Base-by-base conservation (phyloP, 2,113 vertebrate genomes). In the Boulengeromyrus knoepffleri region DNA sequence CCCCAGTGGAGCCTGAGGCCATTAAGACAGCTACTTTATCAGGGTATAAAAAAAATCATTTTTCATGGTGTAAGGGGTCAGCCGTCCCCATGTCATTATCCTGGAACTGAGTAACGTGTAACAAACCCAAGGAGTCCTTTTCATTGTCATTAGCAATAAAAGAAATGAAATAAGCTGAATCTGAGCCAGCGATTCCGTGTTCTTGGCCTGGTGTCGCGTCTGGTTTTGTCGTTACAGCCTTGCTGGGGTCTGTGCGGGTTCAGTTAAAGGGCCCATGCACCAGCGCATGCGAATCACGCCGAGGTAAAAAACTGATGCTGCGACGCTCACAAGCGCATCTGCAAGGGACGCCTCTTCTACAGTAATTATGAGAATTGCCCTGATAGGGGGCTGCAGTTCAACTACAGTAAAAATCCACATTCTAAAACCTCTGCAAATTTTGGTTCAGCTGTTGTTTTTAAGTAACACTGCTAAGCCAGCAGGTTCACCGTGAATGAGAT, bases 401-500 rank as follows among this genome's bases (percentile, higher is more conserved):
- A 46, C 24, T 45, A 24, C 2, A 8, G 80, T 84, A 58, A 45
- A 47, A n/a, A 10, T 74, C 39, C 13, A 13, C 15, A 47, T 24
- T 85, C 17, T 45, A 85, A 47, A 49, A 21, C 21, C 7, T 46
- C 58, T 91, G 92, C 90, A 93, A 91, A 93, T 92, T 92, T 92
- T 89, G 91, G 93, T 91, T 88, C 90, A 88, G 31, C 45, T 6
- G 19, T 56, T 56, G 19, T 92, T 92, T 91, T 92, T 92, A 93
- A 92, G 92, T 91, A 92, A 90, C 7, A 84, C 85, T 52, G 91
- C 90, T 91, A 46, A 87, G 91, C 89, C 70, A 53, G 89, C 87
- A 13, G 91, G 90, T 92, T 89, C 92, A 91, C 91, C 93, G 94
- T 92, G 93, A 91, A 93, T 91, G 93, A 94, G 94, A 94, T 88